Evolutionary conservation across 1,140 invertebrate species (phyloP).

Genomic region (Penaeus japonicus): DNA sequence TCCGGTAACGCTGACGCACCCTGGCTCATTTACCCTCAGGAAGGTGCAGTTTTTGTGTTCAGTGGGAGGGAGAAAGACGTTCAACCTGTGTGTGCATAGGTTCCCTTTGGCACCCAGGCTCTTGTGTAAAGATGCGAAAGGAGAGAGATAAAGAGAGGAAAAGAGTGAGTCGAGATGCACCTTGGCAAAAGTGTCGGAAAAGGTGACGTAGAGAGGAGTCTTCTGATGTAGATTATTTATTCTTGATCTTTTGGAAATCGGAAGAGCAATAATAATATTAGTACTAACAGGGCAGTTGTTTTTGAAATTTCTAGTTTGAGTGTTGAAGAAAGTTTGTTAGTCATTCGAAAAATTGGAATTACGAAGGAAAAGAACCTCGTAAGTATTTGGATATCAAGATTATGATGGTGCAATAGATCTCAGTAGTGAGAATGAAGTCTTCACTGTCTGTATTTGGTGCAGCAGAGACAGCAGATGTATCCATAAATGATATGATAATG

Average conservation of each 20-base stretch:
- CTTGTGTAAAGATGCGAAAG: conserved; percentile 20
- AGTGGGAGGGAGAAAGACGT: not conserved
- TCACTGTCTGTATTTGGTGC: not conserved
- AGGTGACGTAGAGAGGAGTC: conserved; percentile 21
- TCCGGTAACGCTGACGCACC: conserved; percentile 19
- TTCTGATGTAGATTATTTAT: not conserved
- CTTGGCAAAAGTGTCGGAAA: conserved; percentile 35
- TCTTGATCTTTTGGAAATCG: conserved; percentile 18
- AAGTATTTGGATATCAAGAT: not conserved
- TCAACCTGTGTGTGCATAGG: too few relatives aligned
- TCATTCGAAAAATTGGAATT: too few relatives aligned
- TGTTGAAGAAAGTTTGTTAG: too few relatives aligned
- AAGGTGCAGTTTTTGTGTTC: conserved; percentile 42
- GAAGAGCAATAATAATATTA: conserved; percentile 52
- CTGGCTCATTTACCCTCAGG: conserved; percentile 49
- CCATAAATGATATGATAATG: conserved; percentile 6
- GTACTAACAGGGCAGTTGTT: conserved; percentile 34
- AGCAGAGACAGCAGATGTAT: conserved; percentile 24
- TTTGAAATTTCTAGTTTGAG: too few relatives aligned
- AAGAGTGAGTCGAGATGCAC: conserved; percentile 32
- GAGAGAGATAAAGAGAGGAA: conserved; percentile 21
- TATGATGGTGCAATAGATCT: conserved; percentile 3
- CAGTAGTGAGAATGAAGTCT: not conserved
- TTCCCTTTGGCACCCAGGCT: not conserved
- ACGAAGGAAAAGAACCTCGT: too few relatives aligned